Base-by-base conservation (phyloP, 1,140 invertebrate genomes). In the Melanaphis sacchari region DNA sequence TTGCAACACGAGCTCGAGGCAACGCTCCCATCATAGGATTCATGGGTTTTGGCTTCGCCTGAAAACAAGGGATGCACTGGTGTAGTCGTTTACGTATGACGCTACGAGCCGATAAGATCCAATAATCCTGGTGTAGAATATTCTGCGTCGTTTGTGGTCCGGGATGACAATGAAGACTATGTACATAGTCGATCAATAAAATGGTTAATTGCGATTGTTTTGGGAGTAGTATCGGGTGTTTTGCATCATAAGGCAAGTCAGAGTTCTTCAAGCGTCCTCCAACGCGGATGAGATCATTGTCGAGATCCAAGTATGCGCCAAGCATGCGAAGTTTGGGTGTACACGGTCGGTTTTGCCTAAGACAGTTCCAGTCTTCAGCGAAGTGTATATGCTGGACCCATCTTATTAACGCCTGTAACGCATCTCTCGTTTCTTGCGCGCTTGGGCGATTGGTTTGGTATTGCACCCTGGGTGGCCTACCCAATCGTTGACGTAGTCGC, bases 191-290 rank as follows among this genome's bases (percentile, higher is more conserved):
- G n/a, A 95, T 94, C 6, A 95, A 93, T 7, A 95, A 87, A 46
- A 92, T 90, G 0, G 94, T 94, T 4, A 95, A 38, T 11, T 93
- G 90, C 36, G 94, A 93, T 22, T 93, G 36, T 54, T 91, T 91
- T 46, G 95, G 94, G 3, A 96, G 94, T 46, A 96, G 94, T 1
- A 95, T 94, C 2, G 95, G 95, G 94, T 96, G 95, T 91, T 95
- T 95, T 59, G 94, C 94, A 0, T 94, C 93, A 91, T 94, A 92
- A 11, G 94, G 76, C 4, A 96, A 43, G 38, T 94, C 91, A 18
- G 95, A 90, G 81, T 95, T 82, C 7, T 93, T 21, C 18, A 95
- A 91, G 81, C 95, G 93, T 18, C 95, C 95, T 18, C 95, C 95
- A 18, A 95, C 95, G 76, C 95, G 94, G 18, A 95, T 24, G 0